A percentile compares a stretch with the other conserved stretches of the same genome.
Evolutionary conservation across 2,797 vertebrate species (phyloP).

Genomic region (Chromis chromis): DNA sequence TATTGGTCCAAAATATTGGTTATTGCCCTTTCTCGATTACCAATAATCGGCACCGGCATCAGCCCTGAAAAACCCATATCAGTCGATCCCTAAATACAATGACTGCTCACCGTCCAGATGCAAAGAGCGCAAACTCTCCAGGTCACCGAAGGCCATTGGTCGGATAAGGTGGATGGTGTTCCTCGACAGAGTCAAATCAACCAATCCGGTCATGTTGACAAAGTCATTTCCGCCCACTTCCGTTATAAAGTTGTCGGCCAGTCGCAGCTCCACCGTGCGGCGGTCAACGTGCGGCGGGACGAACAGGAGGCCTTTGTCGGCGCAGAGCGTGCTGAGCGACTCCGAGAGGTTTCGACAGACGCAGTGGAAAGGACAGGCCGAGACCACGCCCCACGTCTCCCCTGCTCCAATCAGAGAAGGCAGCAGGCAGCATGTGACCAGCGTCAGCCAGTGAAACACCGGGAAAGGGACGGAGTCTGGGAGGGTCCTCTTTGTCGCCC

Average conservation of each 20-base stretch:
- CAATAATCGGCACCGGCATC: no score
- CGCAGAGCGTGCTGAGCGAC: constrained; percentile 93
- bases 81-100: no score
- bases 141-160: constrained; percentile 90
- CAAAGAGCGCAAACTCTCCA: constrained; percentile 92
- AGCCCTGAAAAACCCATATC: no score
- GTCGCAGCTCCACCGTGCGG: constrained; percentile 91
- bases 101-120: constrained; percentile 87
- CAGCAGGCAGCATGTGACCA: constrained; percentile 84
- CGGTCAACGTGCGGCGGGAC: constrained; percentile 93
- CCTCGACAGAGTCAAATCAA: constrained; percentile 92
- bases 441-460: constrained; percentile 80
- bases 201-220: constrained; percentile 92
- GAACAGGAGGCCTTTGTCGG: constrained; percentile 93
- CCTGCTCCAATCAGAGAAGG: constrained; percentile 83
- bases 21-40: no score
- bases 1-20: no score
- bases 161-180: constrained; percentile 91
- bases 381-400: constrained; percentile 88
- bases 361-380: constrained; percentile 92
- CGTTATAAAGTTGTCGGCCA: constrained; percentile 94
- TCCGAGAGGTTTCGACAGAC: constrained; percentile 94
- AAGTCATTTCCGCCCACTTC: constrained; percentile 90
- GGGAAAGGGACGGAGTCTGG: constrained; percentile 59
- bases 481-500: constrained; percentile 59